phyloP scores from a whole-genome alignment of 2,797 vertebrate genomes.

The Spinus pinus region DNA sequence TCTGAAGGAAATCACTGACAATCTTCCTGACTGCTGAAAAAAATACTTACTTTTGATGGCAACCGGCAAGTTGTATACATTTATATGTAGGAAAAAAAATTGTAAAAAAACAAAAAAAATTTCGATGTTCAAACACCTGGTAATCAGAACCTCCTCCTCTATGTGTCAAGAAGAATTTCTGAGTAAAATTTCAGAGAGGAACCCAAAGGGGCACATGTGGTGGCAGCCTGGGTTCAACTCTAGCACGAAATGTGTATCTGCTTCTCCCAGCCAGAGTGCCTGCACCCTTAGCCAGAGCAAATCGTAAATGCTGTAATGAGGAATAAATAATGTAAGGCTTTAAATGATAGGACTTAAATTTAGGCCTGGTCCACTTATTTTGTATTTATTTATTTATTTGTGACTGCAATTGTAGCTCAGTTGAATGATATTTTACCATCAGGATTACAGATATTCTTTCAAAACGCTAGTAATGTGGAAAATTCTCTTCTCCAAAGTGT shows the following conservation, averaged over 20 bases:
- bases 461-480: not conserved
- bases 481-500: not conserved
- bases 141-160: not conserved
- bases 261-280: not conserved
- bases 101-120: not conserved
- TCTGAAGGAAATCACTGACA: not conserved
- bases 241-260: not conserved
- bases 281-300: not conserved
- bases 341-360: not conserved
- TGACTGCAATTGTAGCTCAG: not conserved
- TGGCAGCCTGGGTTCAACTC: not conserved
- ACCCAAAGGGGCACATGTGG: not conserved
- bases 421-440: not conserved
- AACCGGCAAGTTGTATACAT: not conserved
- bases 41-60: not conserved
- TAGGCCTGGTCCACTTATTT: accelerated
- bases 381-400: not conserved
- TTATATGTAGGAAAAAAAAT: not conserved
- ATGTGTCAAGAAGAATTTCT: not conserved
- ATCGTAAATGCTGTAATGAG: not conserved
- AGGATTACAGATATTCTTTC: not conserved
- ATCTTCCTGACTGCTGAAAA: not conserved
- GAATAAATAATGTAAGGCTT: not conserved
- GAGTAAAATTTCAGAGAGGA: not conserved
- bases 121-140: not conserved